Conservation (phyloP, 2,888 invertebrate species). For the Trissoscelio sp. region DNA sequence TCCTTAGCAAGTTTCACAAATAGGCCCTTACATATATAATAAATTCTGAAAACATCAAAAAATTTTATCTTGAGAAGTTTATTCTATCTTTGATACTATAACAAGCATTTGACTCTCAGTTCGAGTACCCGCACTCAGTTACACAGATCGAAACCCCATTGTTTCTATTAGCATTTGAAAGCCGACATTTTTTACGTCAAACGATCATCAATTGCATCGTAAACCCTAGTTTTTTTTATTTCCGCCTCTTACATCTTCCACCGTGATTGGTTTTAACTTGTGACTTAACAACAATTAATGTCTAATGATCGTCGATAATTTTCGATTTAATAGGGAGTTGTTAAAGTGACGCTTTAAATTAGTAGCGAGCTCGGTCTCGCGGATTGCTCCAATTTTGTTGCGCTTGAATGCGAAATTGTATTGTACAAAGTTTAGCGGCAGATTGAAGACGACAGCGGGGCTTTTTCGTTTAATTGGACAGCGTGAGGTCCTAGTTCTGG, state of each 20-base stretch:
- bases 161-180: constrained; percentile 41
- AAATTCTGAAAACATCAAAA: too few species aligned
- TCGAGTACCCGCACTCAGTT: constrained; percentile 31
- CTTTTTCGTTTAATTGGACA: constrained; percentile 66
- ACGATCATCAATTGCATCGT: constrained; percentile 8
- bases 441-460: constrained; percentile 56
- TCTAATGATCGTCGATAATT: constrained; percentile 28
- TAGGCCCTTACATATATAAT: too few species aligned
- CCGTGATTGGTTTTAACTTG: neutral
- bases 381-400: constrained; percentile 33
- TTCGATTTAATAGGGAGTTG: constrained; percentile 31
- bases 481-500: constrained; percentile 63
- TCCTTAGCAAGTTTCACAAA: too few species aligned
- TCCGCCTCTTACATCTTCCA: neutral
- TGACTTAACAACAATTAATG: constrained; percentile 33
- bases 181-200: constrained; percentile 31
- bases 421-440: constrained; percentile 40
- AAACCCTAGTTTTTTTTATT: constrained; percentile 14
- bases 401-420: constrained; percentile 25
- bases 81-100: constrained; percentile 24
- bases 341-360: constrained; percentile 42
- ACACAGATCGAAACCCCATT: constrained; percentile 44
- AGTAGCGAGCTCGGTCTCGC: constrained; percentile 8
- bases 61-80: constrained; percentile 19
- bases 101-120: constrained; percentile 21